These are phyloP conservation scores for Opisthocomus hoazin DNA, from an alignment of 2,113 vertebrate species.

Conservation along the genomic window DNA sequence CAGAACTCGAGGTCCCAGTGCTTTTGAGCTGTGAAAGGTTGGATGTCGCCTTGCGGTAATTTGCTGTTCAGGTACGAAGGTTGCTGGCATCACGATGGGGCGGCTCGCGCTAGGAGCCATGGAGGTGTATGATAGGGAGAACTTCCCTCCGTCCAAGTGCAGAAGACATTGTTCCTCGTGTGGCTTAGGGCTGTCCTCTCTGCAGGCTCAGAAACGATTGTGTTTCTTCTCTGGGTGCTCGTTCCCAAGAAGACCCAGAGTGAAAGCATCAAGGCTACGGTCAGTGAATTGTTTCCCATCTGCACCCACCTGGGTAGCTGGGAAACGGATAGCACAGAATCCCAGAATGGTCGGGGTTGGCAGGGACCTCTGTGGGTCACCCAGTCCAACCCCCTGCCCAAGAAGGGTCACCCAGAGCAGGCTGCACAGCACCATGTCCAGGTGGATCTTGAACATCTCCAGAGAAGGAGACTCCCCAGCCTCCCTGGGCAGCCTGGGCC, in stretches of 20 bases:
- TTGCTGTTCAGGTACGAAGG: rapidly evolving
- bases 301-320: neutral
- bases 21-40: neutral
- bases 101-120: neutral
- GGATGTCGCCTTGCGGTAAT: too few relatives aligned
- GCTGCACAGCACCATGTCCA: too few relatives aligned
- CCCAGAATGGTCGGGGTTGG: too few relatives aligned
- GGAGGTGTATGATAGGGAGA: rapidly evolving
- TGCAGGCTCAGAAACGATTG: neutral
- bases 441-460: too few relatives aligned
- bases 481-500: too few relatives aligned
- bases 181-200: neutral
- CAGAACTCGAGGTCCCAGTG: neutral
- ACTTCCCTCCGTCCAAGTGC: rapidly evolving
- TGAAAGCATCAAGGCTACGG: rapidly evolving
- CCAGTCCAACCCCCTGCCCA: too few relatives aligned
- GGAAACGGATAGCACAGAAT: too few relatives aligned
- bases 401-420: too few relatives aligned
- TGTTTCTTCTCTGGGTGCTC: neutral
- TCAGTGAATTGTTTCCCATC: too few relatives aligned
- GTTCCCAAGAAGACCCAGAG: neutral
- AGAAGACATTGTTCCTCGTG: rapidly evolving
- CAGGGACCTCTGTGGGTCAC: too few relatives aligned
- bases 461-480: too few relatives aligned
- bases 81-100: rapidly evolving